Conservation (phyloP, 2,888 invertebrate species). For the Tetramorium bicarinatum region DNA sequence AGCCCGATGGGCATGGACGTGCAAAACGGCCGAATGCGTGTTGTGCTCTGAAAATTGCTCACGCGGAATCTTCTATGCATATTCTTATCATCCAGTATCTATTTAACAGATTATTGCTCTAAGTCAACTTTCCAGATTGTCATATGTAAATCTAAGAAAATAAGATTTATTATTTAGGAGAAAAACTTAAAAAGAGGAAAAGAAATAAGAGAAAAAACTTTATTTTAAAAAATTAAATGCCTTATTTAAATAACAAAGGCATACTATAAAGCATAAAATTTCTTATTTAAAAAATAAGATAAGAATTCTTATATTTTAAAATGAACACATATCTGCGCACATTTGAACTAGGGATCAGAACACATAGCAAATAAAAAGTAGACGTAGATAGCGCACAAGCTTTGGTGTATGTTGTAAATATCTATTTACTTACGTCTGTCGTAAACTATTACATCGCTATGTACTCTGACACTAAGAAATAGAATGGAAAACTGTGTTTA, state of each 20-base stretch:
- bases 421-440: no score
- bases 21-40: slow-evolving; percentile 98
- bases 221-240: background rate
- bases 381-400: no score
- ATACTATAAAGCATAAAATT: background rate
- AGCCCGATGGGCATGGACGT: slow-evolving; percentile 98
- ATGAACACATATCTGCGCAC: background rate
- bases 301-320: background rate
- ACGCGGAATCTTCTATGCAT: slow-evolving; percentile 94
- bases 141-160: background rate
- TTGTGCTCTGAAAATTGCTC: slow-evolving; percentile 98
- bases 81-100: slow-evolving; percentile 98
- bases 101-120: slow-evolving; percentile 45
- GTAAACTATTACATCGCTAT: no score
- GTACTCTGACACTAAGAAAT: background rate
- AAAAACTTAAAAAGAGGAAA: background rate
- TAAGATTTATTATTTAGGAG: background rate
- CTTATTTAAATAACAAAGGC: background rate
- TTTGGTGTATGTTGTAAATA: no score
- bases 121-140: background rate
- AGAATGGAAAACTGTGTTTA: background rate
- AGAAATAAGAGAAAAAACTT: background rate
- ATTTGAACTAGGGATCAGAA: background rate
- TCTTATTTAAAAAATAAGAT: background rate
- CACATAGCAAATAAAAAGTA: no score